These are phyloP conservation scores for Galleria mellonella DNA, from an alignment of 1,140 invertebrate species.

Conservation along the genomic window DNA sequence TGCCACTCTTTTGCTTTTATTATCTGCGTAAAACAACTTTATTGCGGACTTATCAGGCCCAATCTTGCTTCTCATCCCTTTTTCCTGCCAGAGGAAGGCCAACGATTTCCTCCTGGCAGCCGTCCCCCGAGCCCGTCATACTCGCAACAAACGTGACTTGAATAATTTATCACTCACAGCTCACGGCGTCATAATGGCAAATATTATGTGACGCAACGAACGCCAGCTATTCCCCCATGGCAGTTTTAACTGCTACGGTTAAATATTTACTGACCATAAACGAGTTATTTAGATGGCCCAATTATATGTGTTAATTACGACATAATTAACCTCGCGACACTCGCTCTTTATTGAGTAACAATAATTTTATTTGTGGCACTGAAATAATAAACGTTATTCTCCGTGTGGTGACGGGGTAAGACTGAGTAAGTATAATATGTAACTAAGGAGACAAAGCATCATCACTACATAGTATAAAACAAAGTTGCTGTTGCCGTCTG, in stretches of 20 bases:
- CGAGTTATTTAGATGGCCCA: too few relatives aligned
- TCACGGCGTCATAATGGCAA: too few relatives aligned
- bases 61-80: neutral
- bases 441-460: too few relatives aligned
- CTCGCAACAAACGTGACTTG: neutral
- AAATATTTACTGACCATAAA: neutral
- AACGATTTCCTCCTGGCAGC: slow-evolving; percentile 1
- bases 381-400: too few relatives aligned
- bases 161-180: neutral
- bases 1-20: neutral
- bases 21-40: neutral
- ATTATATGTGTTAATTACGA: too few relatives aligned
- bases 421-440: too few relatives aligned
- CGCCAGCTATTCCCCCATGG: neutral
- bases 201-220: neutral
- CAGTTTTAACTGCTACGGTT: neutral
- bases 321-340: too few relatives aligned
- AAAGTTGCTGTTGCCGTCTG: too few relatives aligned
- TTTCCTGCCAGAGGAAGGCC: neutral
- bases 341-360: too few relatives aligned
- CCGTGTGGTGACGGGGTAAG: too few relatives aligned
- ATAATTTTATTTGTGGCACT: too few relatives aligned
- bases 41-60: slow-evolving; percentile 3
- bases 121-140: neutral
- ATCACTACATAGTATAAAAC: too few relatives aligned